Conservation (phyloP, 2,888 invertebrate species). For the Pinctada fucata region DNA sequence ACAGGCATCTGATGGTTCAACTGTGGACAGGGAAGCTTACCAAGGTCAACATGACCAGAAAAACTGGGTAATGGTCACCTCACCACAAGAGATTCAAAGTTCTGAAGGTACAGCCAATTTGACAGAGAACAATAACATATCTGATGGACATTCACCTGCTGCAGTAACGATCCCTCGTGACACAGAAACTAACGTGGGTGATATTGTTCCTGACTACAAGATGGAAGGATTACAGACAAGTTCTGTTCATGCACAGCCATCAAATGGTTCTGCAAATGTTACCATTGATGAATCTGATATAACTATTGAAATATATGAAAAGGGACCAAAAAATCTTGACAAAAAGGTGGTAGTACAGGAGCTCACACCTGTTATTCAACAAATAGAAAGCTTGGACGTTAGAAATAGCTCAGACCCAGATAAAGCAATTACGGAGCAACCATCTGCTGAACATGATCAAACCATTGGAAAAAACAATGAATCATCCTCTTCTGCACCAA, state of each 20-base stretch:
- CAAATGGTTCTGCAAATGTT: not conserved
- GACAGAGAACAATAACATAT: too few species aligned
- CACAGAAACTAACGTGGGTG: too few species aligned
- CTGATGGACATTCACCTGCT: too few species aligned
- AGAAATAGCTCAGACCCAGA: conserved; percentile 3
- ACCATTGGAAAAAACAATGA: too few species aligned
- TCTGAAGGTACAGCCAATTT: too few species aligned
- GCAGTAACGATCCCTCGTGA: too few species aligned
- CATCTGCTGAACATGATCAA: too few species aligned
- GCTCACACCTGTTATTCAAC: not conserved
- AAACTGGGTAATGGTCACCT: too few species aligned
- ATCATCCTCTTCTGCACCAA: too few species aligned
- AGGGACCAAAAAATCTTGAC: not conserved
- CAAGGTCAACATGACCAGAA: not conserved
- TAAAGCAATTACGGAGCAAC: not conserved
- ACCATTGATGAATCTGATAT: not conserved
- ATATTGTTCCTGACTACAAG: too few species aligned
- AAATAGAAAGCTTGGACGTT: not conserved
- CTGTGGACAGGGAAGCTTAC: not conserved
- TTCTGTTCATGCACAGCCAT: not conserved
- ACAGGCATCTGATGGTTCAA: not conserved
- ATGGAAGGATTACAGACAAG: not conserved
- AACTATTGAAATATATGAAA: not conserved
- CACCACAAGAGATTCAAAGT: too few species aligned
- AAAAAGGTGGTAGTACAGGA: not conserved